Evolutionary conservation across 2,888 invertebrate species (phyloP).

Genomic region (Pogonocherus hispidulus): DNA sequence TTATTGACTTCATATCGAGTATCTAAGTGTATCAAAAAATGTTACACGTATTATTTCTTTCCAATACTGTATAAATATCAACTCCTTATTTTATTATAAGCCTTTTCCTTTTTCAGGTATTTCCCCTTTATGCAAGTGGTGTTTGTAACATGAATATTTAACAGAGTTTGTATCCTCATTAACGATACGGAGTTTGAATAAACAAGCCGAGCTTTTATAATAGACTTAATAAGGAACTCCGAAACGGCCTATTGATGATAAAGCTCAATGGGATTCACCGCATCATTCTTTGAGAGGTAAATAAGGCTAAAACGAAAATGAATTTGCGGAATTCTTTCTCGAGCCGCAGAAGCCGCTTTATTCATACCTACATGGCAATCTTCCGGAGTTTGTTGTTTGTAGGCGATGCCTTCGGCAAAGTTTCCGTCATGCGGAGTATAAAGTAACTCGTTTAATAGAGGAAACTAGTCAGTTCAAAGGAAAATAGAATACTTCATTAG

Average conservation of each 20-base stretch:
- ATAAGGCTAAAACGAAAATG: constrained; percentile 1
- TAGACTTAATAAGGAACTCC: constrained; percentile 8
- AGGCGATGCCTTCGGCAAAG: constrained; percentile 15
- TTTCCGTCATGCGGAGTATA: not conserved
- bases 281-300: not conserved
- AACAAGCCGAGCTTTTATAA: not conserved
- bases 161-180: too few species aligned
- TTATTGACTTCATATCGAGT: too few species aligned
- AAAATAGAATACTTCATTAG: not conserved
- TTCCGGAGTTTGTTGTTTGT: constrained; percentile 3
- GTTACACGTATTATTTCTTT: too few species aligned
- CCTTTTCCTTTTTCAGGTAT: too few species aligned
- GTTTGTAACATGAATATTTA: too few species aligned
- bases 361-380: constrained; percentile 11
- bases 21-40: too few species aligned
- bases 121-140: too few species aligned
- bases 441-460: not conserved
- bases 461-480: not conserved
- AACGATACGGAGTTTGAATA: too few species aligned
- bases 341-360: not conserved
- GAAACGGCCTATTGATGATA: not conserved
- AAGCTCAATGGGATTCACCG: not conserved
- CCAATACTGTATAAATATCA: too few species aligned
- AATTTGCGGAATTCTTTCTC: not conserved
- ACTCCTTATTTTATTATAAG: too few species aligned